Conservation (phyloP, 2,113 vertebrate species). For the Sturnira hondurensis region DNA sequence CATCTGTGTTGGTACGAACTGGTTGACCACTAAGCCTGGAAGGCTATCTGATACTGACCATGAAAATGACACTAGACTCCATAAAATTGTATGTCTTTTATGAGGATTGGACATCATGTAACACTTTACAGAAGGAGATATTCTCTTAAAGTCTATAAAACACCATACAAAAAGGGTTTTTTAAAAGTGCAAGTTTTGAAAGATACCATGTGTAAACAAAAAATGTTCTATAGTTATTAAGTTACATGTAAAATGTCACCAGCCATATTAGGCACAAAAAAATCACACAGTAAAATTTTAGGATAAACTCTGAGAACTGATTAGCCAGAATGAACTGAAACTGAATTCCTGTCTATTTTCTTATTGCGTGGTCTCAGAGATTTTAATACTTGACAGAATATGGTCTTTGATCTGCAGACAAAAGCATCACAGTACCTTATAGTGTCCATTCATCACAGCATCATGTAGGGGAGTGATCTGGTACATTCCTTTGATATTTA, state of each 20-base stretch:
- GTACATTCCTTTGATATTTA: constrained; percentile 78
- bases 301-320: constrained; percentile 14
- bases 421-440: constrained; percentile 77
- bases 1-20: neutral
- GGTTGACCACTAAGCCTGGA: neutral
- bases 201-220: neutral
- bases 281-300: neutral
- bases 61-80: neutral
- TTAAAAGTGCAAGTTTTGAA: neutral
- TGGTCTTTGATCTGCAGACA: neutral
- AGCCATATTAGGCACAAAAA: neutral
- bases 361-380: neutral
- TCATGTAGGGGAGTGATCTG: constrained; percentile 85
- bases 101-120: neutral
- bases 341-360: neutral
- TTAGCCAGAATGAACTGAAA: constrained; percentile 21
- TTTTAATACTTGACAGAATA: neutral
- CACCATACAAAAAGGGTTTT: neutral
- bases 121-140: neutral
- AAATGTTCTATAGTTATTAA: neutral
- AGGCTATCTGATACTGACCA: neutral
- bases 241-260: neutral
- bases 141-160: neutral
- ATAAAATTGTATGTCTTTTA: neutral
- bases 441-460: constrained; percentile 79